Percentiles rank a stretch among this genome's conserved stretches.
These are phyloP conservation scores for Heteractis magnifica DNA, from an alignment of 92 coral and sea anemone genomes.

Conservation along the genomic window DNA sequence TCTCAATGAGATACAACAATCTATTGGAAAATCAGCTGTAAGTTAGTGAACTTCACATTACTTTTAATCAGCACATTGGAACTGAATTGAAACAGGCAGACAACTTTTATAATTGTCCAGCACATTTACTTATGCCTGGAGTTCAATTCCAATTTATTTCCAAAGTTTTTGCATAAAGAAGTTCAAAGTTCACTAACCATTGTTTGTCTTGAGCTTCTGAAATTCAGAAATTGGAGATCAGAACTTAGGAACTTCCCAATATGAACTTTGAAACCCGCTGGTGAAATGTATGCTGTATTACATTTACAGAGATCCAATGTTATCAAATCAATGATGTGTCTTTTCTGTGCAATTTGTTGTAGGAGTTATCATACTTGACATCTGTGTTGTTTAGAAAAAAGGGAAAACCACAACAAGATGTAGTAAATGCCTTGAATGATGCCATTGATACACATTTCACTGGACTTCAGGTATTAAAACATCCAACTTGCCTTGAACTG, in stretches of 20 bases:
- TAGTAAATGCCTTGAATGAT: conserved; percentile 75
- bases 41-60: conserved; percentile 16
- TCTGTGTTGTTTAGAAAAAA: conserved; percentile 87
- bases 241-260: too few species aligned
- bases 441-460: conserved; percentile 86
- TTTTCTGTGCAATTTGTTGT: neutral
- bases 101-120: too few species aligned
- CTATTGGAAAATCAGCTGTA: conserved; percentile 98
- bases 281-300: neutral
- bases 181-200: too few species aligned
- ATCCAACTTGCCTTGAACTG: neutral
- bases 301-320: neutral
- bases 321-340: neutral
- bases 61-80: too few species aligned
- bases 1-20: conserved; percentile 93
- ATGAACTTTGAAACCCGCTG: too few species aligned
- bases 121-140: too few species aligned
- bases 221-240: too few species aligned
- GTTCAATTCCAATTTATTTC: too few species aligned
- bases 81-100: too few species aligned
- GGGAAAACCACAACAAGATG: conserved; percentile 78
- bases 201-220: too few species aligned
- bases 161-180: too few species aligned
- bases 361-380: conserved; percentile 94
- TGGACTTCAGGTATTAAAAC: conserved; percentile 71